phyloP scores from a whole-genome alignment of 2,797 vertebrate species.

The Knipowitschia caucasica region DNA sequence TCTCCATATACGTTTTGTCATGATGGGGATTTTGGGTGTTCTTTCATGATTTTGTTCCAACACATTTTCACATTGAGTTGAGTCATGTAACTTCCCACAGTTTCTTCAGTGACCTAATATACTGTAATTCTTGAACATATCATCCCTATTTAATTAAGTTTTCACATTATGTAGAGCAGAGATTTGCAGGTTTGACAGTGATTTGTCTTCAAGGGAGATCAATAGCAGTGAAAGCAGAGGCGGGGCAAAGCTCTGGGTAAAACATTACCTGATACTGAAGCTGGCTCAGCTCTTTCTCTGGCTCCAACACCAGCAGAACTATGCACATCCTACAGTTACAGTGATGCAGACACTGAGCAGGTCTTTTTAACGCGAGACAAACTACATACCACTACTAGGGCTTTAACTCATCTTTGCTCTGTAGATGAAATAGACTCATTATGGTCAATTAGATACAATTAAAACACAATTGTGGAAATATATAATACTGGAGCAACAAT shows the following conservation, averaged over 20 bases:
- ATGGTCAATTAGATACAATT: too few species aligned
- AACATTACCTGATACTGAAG: constrained; percentile 50
- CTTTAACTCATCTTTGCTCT: too few species aligned
- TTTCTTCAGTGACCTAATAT: not conserved
- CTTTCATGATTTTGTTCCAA: not conserved
- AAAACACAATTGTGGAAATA: too few species aligned
- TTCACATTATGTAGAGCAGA: constrained; percentile 16
- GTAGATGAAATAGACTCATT: too few species aligned
- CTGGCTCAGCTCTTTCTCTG: constrained; percentile 59
- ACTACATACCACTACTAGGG: too few species aligned
- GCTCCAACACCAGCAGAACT: constrained; percentile 9
- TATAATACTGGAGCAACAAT: too few species aligned
- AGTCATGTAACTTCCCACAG: not conserved
- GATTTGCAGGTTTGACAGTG: constrained; percentile 38
- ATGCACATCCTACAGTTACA: constrained; percentile 1
- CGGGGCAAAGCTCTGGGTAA: constrained; percentile 33
- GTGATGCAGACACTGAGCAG: not conserved
- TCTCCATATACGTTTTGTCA: not conserved
- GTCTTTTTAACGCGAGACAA: not conserved
- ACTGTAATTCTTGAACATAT: not conserved
- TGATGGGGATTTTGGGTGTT: not conserved
- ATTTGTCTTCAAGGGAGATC: constrained; percentile 48
- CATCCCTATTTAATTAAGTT: not conserved
- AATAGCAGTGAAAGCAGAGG: constrained; percentile 60
- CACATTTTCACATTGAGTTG: not conserved